These are phyloP conservation scores for Peromyscus polionotus DNA, from an alignment of 2,113 vertebrate genomes.

Conservation along the genomic window DNA sequence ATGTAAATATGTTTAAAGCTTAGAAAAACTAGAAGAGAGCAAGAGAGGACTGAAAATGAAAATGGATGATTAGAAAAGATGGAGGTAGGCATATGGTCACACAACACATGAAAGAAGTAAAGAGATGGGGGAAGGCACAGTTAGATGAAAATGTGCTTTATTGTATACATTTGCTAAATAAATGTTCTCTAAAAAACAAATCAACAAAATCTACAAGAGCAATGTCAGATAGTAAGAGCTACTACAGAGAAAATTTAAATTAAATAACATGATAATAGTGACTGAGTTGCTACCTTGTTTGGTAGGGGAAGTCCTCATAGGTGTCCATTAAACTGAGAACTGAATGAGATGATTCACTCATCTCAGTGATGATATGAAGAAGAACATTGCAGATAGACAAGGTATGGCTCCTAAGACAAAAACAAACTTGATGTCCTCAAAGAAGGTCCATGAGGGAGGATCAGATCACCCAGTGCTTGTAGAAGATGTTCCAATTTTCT, in stretches of 20 bases:
- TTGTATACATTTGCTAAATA: not conserved
- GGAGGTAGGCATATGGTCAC: not conserved
- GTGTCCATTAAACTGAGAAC: not conserved
- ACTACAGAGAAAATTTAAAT: not conserved
- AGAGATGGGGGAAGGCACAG: not conserved
- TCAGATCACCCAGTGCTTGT: not conserved
- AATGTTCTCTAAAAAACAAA: not conserved
- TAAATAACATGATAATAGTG: not conserved
- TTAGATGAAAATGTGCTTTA: not conserved
- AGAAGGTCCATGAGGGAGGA: not conserved
- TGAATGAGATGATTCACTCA: not conserved
- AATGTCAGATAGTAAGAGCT: not conserved
- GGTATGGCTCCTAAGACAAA: not conserved
- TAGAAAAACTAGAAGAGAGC: not conserved
- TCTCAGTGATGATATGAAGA: not conserved
- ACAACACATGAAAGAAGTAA: not conserved
- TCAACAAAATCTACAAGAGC: not conserved
- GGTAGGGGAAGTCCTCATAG: not conserved
- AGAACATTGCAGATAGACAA: not conserved
- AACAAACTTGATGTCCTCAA: not conserved
- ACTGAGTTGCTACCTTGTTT: not conserved
- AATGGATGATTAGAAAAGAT: no score
- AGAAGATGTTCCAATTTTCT: not conserved
- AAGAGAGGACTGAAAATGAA: no score
- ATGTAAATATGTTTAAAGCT: not conserved